Evolutionary conservation across 2,113 vertebrate species (phyloP), one percentile per base, ranked within the genome.

Genomic region (Cheirogaleus medius): DNA sequence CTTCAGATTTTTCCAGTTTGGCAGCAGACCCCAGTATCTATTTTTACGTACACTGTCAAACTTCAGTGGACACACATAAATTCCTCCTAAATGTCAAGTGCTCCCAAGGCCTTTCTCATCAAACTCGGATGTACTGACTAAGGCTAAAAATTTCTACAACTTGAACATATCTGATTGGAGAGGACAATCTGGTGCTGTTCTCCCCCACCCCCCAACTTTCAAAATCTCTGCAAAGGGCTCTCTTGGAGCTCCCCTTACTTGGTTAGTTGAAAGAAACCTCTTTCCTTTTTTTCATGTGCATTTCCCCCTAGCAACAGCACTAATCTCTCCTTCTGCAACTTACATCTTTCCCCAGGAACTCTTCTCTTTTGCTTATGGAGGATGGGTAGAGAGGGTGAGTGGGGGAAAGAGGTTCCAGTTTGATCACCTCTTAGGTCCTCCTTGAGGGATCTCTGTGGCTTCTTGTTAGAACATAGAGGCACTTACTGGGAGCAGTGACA

Each of bases 1-100:
- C 63, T 80, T 87, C 71, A 60, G 29, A 82, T 54, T 88, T 91
- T 94, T 60, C 73, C 56, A 95, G 20, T 82, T 90, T 95, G 87
- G 92, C 91, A 88, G 37, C 77, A 82, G 77, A n/a, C 66, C 94
- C 25, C 23, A 58, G 27, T 56, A 69, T 96, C 95, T 95, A 94
- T 96, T 95, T 98, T 97, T 96, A 96, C 44, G 73, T 54, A 92
- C 25, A 52, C 82, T 92, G 54, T 94, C 92, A 93, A 95, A 94
- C 83, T 95, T 89, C 47, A 95, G 92, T 73, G 60, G 74, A 96
- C 58, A 71, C 44, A 60, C 21, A 94, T 91, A 97, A 91, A 96
- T 97, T 91, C n/a, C 23, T 95, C 39, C 56, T 44, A 95, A 97
- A 97, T 93, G 87, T 94, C 97, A 96, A 96, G 47, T 83, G 86